These are phyloP conservation scores for Unio pictorum DNA, from an alignment of 2,888 invertebrate species.

Conservation along the genomic window DNA sequence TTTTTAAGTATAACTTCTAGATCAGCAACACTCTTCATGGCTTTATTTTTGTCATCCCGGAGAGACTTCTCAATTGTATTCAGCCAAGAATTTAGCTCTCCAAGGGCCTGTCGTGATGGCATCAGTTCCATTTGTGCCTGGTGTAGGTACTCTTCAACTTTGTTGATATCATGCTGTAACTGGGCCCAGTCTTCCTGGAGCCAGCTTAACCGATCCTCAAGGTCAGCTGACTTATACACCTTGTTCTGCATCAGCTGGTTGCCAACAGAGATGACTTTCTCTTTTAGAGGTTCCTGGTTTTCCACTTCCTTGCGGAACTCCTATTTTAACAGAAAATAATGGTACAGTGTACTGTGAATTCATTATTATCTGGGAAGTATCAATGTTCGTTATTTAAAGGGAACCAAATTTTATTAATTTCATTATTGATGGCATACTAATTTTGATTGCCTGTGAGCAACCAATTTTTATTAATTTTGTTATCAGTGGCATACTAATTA, in stretches of 20 bases:
- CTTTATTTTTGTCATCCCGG: slow-evolving; percentile 47
- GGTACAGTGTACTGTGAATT: no score
- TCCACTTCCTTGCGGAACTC: slow-evolving; percentile 68
- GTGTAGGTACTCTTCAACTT: slow-evolving; percentile 62
- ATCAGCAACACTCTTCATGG: slow-evolving; percentile 55
- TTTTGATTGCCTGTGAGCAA: no score
- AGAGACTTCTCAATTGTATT: slow-evolving; percentile 56
- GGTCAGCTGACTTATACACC: slow-evolving; percentile 48
- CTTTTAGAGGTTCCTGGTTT: slow-evolving; percentile 57
- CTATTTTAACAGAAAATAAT: slow-evolving; percentile 27
- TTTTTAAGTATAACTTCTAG: slow-evolving; percentile 62
- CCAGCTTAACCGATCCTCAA: slow-evolving; percentile 48
- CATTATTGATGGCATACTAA: no score
- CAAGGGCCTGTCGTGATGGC: slow-evolving; percentile 67
- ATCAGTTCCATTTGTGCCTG: slow-evolving; percentile 68
- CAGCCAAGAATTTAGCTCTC: slow-evolving; percentile 64
- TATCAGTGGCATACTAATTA: no score
- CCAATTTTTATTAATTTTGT: no score
- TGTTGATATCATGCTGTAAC: slow-evolving; percentile 58
- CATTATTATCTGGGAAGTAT: no score
- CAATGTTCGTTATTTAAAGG: no score
- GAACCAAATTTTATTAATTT: no score
- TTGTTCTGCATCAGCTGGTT: slow-evolving; percentile 55
- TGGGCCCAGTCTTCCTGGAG: slow-evolving; percentile 63
- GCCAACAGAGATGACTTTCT: slow-evolving; percentile 57